Conservation (phyloP, 2,113 vertebrate genomes). For the Cervus canadensis region DNA sequence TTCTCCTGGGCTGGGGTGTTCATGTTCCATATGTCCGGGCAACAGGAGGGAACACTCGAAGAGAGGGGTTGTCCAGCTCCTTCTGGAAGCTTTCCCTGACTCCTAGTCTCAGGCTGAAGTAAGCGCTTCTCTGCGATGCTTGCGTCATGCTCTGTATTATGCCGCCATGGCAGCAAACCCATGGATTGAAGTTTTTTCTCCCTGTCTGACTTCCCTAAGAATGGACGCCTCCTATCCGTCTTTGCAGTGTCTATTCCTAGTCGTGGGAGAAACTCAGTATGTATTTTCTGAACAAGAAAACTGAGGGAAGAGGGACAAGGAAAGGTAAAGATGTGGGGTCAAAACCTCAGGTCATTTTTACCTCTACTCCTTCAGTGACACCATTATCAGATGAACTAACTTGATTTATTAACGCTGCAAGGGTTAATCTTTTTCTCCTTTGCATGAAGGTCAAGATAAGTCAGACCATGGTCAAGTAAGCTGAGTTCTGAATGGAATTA, state of each 20-base stretch:
- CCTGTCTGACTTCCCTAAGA: background rate
- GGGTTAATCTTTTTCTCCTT: background rate
- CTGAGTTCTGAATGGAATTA: background rate
- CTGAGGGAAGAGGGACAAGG: background rate
- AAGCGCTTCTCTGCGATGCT: background rate
- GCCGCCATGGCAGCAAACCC: background rate
- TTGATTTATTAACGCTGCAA: background rate
- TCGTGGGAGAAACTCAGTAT: background rate
- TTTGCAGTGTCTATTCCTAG: background rate
- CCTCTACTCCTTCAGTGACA: background rate
- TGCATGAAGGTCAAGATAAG: background rate
- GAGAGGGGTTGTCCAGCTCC: background rate
- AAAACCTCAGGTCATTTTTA: background rate
- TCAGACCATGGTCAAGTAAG: constrained; percentile 34
- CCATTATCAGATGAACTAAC: background rate
- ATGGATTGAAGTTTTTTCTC: background rate
- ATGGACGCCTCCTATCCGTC: background rate
- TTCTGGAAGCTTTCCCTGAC: background rate
- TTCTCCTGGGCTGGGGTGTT: background rate
- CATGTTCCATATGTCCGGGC: background rate
- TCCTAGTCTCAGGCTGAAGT: background rate
- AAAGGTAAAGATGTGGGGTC: background rate
- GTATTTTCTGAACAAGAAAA: background rate
- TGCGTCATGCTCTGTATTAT: background rate
- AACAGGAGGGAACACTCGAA: background rate